Conservation (phyloP, 1,140 invertebrate genomes). For the Philaenus spumarius region DNA sequence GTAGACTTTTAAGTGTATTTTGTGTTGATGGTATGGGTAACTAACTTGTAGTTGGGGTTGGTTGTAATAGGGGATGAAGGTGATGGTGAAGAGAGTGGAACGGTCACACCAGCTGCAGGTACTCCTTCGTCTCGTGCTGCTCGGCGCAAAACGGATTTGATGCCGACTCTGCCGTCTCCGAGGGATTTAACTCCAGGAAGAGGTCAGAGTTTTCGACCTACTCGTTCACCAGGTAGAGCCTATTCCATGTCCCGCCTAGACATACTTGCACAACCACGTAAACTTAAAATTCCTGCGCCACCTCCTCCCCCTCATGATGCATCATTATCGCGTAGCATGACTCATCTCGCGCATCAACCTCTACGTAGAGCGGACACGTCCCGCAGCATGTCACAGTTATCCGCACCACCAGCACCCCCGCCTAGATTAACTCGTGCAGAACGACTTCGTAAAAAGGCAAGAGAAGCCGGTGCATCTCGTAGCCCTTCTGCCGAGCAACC, state of each 20-base stretch:
- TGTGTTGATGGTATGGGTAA: background rate
- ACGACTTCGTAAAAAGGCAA: slow-evolving; percentile 45
- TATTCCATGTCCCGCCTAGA: slow-evolving; percentile 88
- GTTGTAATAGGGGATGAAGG: slow-evolving; percentile 7
- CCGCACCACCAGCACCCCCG: slow-evolving; percentile 37
- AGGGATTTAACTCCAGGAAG: slow-evolving; percentile 46
- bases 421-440: slow-evolving; percentile 48
- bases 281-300: slow-evolving; percentile 39
- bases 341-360: slow-evolving; percentile 33
- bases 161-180: slow-evolving; percentile 77
- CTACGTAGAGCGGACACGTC: slow-evolving; percentile 44
- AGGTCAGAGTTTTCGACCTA: background rate
- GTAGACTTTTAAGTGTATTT: background rate
- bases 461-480: slow-evolving; percentile 38
- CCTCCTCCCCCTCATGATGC: slow-evolving; percentile 23
- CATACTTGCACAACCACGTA: slow-evolving; percentile 66
- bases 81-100: background rate
- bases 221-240: slow-evolving; percentile 50
- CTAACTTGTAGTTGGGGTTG: background rate
- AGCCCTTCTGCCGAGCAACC: slow-evolving; percentile 13
- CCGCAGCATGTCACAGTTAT: slow-evolving; percentile 46
- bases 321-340: slow-evolving; percentile 36
- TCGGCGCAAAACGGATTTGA: slow-evolving; percentile 79
- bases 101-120: background rate
- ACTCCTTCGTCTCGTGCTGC: slow-evolving; percentile 34